phyloP scores from a whole-genome alignment of 64 coral and sea anemone genomes.

The Orbicella faveolata region DNA sequence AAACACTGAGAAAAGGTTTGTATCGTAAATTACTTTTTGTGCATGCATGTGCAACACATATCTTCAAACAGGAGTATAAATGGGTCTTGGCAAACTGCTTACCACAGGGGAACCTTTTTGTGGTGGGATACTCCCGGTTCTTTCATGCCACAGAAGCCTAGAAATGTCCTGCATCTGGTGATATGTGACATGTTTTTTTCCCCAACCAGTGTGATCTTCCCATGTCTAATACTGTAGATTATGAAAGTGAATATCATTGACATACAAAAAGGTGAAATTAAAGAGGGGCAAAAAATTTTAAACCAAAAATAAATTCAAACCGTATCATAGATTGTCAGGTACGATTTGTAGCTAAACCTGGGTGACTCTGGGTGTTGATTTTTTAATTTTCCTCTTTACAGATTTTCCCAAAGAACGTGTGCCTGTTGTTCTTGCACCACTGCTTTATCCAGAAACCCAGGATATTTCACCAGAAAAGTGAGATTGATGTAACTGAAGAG shows the following conservation, averaged over 20 bases:
- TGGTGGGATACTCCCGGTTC: too few relatives aligned
- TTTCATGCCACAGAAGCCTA: too few relatives aligned
- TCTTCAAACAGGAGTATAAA: too few relatives aligned
- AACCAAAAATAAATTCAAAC: background rate
- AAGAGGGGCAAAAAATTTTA: background rate
- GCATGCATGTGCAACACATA: too few relatives aligned
- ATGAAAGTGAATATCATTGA: background rate
- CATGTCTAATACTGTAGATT: background rate
- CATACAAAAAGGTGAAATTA: background rate
- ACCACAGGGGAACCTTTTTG: too few relatives aligned
- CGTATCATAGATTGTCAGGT: too few relatives aligned
- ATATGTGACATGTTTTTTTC: too few relatives aligned
- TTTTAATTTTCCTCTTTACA: constrained; percentile 1
- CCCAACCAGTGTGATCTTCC: too few relatives aligned
- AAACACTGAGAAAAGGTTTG: constrained; percentile 84
- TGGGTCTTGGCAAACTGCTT: too few relatives aligned
- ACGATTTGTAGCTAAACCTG: too few relatives aligned
- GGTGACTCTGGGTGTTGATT: background rate
- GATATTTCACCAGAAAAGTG: constrained; percentile 84
- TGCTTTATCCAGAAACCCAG: constrained; percentile 76
- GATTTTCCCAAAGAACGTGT: constrained; percentile 95
- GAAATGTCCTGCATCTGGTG: too few relatives aligned
- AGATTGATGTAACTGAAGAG: background rate
- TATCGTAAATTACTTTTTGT: background rate
- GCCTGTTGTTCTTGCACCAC: constrained; percentile 88